Base-by-base conservation (phyloP, 2,888 invertebrate genomes). In the Diarsia mendica region DNA sequence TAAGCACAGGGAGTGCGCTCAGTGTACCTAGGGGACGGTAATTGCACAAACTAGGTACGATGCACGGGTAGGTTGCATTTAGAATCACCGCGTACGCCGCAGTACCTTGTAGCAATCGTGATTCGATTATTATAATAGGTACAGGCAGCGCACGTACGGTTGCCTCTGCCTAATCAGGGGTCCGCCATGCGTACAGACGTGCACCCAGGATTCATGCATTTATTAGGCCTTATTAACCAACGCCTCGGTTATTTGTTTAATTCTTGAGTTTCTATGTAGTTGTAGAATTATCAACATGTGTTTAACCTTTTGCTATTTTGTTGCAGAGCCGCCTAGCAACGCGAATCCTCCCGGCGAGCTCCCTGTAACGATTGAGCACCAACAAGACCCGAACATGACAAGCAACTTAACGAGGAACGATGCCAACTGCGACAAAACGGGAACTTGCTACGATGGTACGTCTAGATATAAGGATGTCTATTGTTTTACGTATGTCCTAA, bases 371-470 rank as follows among this genome's bases (percentile, higher is more conserved):
- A 97, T 98, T 91, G 98, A 98, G 83, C 97, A 98, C 71, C 98
- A 98, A 69, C 98, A 98, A 93, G 98, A 98, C 91, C 97, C 98
- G 9, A 97, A 94, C 80, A 90, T 98, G 85, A 89, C 94, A 33
- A 98, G 97, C 93, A 98, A 98, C 91, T 94, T 98, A 87, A 98
- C 98, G 8, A 97, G 98, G 87, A 97, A 97, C 89, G 98, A 98
- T 91, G 98, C 98, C 69, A 99, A 99, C 95, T 99, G 99, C 93
- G 99, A 99, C 95, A 98, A 98, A 92, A 99, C 98, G 73, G 99
- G 99, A 92, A 99, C 99, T 85, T 99, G 99, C 92, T 99, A 99
- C 91, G 98, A 99, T 95, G 99, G 99, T 99, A 97, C 97, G 94
- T 86, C 33, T 61, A n/a, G 46, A 53, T 15, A 65, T 39, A 69